Base-by-base conservation (phyloP, 2,113 vertebrate species). In the Ibidorhyncha struthersii region DNA sequence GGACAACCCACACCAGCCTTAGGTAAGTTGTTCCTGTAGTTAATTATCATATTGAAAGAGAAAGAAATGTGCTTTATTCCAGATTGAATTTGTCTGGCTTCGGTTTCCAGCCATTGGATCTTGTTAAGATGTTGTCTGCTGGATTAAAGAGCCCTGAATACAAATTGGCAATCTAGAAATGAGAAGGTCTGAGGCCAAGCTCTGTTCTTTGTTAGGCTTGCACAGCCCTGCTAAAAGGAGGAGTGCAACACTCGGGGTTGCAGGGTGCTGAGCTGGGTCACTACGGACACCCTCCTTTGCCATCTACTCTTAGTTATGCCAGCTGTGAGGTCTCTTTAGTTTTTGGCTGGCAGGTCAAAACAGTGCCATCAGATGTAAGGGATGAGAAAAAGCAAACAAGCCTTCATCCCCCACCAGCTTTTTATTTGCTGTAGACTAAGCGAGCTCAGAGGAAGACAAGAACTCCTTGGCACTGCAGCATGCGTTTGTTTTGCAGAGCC, bases 1-100 rank as follows among this genome's bases (percentile, higher is more conserved):
- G 72, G 77, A 34, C 34, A 92, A 76, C 41, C 66, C 67, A 66
- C 86, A 89, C n/a, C 50, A 87, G 40, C 56, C 50, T 55, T 61
- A 94, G 95, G 95, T 92, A 34, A 66, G 55, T 45, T 36, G 22
- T 74, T 86, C 62, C 78, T 87, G 92, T 65, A 87, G 78, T 96
- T 92, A 61, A 92, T 94, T 80, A 86, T 50, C 5, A 2, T 52
- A 47, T 4, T 90, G 82, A 89, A 89, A 79, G 62, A 86, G 86
- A 73, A 58, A 89, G 77, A 74, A 66, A 18, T 6, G 20, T 25
- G 40, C 58, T 92, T 86, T 83, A 83, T 90, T 90, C 86, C 73
- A 71, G 55, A 41, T 16, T 52, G 77, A 71, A 84, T 76, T 86
- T 71, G 36, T 83, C 78, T 82, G 67, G 86, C 82, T 92, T 83